Percentiles rank a stretch among this genome's conserved stretches.
Conservation (phyloP, 2,888 invertebrate species). For the Schizotus pectinicornis region DNA sequence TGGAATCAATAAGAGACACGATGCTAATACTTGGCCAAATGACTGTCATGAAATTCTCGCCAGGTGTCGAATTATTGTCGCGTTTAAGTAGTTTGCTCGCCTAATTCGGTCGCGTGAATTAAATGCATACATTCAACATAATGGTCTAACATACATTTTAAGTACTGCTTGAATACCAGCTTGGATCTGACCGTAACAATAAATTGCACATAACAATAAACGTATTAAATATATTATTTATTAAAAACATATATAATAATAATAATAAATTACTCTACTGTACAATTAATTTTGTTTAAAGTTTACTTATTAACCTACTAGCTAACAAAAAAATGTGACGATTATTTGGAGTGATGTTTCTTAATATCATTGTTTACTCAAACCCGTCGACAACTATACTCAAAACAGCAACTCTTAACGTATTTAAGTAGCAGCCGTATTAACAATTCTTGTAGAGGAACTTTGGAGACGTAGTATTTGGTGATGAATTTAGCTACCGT, state of each 20-base stretch:
- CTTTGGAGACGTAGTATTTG: constrained; percentile 8
- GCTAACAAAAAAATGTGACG: constrained; percentile 26
- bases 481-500: constrained; percentile 20
- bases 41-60: not conserved
- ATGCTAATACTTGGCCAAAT: constrained; percentile 4
- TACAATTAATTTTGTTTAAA: constrained; percentile 30
- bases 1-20: constrained; percentile 3
- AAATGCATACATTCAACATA: constrained; percentile 21
- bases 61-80: not conserved
- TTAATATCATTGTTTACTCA: constrained; percentile 25
- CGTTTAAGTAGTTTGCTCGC: not conserved
- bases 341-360: constrained; percentile 26
- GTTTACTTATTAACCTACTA: constrained; percentile 20
- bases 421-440: constrained; percentile 31
- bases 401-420: not conserved
- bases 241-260: constrained; percentile 33
- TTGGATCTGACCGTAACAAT: constrained; percentile 16
- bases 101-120: constrained; percentile 9
- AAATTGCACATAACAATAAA: constrained; percentile 38
- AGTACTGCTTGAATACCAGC: constrained; percentile 25
- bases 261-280: constrained; percentile 41
- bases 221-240: constrained; percentile 34
- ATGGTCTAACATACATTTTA: constrained; percentile 10
- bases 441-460: constrained; percentile 23
- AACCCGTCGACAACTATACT: constrained; percentile 26